Evolutionary conservation across 2,113 vertebrate genomes (phyloP), one percentile per base, ranked within the genome.

Genomic region (Gobio gobio): DNA sequence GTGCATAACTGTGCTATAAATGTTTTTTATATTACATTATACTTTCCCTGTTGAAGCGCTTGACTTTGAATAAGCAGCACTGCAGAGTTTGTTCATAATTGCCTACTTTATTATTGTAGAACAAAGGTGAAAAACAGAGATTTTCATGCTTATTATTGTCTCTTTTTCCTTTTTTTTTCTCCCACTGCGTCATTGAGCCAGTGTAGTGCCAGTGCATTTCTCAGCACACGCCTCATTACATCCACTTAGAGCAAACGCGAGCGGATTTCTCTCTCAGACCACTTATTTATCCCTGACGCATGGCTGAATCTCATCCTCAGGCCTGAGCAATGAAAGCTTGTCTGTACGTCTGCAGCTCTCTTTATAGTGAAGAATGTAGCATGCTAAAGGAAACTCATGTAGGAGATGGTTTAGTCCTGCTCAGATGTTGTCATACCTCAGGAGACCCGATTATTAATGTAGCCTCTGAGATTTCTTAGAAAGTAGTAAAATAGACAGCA

Each of bases 191-290:
- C 5, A n/a, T n/a, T 22, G 54, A 45, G 36, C 24, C 84, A 85
- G 63, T 80, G 16, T 61, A 81, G 51, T n/a, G n/a, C 36, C 66
- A 85, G 63, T 81, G 16, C 59, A 81, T 66, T 81, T 80, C 36
- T 58, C 24, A 61, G 84, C 51, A 43, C 51, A 72, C 45, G 84
- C 63, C 72, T 80, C 84, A 85, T 85, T 85, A 73, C 66, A 72
- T 58, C 66, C 49, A 78, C 49, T 78, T 78, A 72, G 36, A 56
- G 47, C 74, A 40, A 85, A 78, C 64, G 59, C 7, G 58, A 63
- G 24, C 10, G 75, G 47, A 63, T 78, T 68, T 79, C 61, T 64
- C 78, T 66, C 61, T n/a, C 70, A 78, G 56, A 79, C 56, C 58
- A 24, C 56, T 79, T 81, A 81, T 81, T 81, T 68, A 80, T 72